phyloP scores from a whole-genome alignment of 2,113 vertebrate species.

The Onychorhynchus coronatus region DNA sequence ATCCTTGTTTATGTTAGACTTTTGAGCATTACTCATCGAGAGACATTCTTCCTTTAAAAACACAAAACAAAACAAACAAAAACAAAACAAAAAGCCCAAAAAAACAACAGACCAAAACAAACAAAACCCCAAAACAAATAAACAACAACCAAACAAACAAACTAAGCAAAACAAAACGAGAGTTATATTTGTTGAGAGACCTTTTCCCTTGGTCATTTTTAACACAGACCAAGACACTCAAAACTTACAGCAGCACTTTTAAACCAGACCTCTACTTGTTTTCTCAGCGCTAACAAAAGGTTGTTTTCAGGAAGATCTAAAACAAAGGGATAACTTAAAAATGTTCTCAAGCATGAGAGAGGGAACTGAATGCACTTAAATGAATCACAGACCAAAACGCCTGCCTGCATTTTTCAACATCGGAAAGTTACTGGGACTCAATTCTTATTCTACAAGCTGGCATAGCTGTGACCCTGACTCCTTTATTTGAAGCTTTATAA shows the following conservation, averaged over 20 bases:
- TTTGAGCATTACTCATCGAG: neutral
- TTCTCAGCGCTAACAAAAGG: slow-evolving; percentile 26
- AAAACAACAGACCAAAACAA: no score
- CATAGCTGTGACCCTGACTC: slow-evolving; percentile 50
- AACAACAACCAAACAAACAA: neutral
- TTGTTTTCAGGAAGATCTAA: slow-evolving; percentile 50
- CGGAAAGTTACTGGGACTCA: slow-evolving; percentile 57
- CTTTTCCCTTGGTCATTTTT: neutral
- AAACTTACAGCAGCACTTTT: neutral
- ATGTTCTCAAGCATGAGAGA: slow-evolving; percentile 42
- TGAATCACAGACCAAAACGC: slow-evolving; percentile 50
- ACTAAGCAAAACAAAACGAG: no score
- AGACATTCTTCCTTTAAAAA: neutral
- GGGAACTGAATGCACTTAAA: slow-evolving; percentile 37
- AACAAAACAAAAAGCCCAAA: no score
- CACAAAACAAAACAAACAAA: neutral
- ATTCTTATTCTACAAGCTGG: slow-evolving; percentile 34
- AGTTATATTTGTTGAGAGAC: neutral
- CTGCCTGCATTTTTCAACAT: slow-evolving; percentile 43
- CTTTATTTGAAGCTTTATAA: slow-evolving; percentile 48
- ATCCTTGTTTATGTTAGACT: neutral
- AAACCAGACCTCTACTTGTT: slow-evolving; percentile 10
- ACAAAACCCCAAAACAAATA: neutral
- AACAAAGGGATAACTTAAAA: slow-evolving; percentile 60
- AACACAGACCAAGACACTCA: neutral